A percentile compares a stretch with the other conserved stretches of the same genome.
Evolutionary conservation across 1,140 invertebrate genomes (phyloP).

Genomic region (Palaemon carinicauda): DNA sequence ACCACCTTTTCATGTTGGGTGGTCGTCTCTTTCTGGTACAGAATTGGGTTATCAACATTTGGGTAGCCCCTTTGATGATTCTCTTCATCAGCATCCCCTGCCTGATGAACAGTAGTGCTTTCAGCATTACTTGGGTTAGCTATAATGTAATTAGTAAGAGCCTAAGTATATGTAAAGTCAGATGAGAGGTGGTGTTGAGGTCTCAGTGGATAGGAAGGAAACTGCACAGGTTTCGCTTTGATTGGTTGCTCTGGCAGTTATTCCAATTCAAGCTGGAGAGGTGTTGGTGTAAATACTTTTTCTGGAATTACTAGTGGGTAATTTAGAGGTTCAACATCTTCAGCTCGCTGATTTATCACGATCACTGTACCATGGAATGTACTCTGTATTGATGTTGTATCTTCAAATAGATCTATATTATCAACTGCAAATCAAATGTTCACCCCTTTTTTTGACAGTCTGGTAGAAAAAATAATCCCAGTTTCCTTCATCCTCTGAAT

Average conservation of each 20-base stretch:
- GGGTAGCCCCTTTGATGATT: too few relatives aligned
- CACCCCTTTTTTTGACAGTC: constrained; percentile 12
- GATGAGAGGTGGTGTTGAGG: neutral
- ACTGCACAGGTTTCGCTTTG: neutral
- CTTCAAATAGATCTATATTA: neutral
- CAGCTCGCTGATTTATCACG: neutral
- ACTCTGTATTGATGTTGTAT: too few relatives aligned
- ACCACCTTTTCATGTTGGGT: too few relatives aligned
- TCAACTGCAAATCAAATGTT: neutral
- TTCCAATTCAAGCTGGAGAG: neutral
- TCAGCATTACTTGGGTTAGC: neutral
- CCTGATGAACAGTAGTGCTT: too few relatives aligned
- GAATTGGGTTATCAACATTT: too few relatives aligned
- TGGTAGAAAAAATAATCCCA: constrained; percentile 16
- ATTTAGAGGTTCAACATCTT: neutral
- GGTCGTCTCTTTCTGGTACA: too few relatives aligned
- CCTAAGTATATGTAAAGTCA: neutral
- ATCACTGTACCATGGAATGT: constrained; percentile 3
- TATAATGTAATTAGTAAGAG: neutral
- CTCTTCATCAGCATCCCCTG: too few relatives aligned
- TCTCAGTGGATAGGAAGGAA: neutral
- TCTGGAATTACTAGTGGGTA: neutral
- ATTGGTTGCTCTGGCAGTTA: neutral
- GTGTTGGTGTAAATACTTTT: neutral
- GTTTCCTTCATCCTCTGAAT: too few relatives aligned